Percentiles rank a stretch among this genome's conserved stretches.
Conservation (phyloP, 2,113 vertebrate species). For the Melanotaenia duboulayi region DNA sequence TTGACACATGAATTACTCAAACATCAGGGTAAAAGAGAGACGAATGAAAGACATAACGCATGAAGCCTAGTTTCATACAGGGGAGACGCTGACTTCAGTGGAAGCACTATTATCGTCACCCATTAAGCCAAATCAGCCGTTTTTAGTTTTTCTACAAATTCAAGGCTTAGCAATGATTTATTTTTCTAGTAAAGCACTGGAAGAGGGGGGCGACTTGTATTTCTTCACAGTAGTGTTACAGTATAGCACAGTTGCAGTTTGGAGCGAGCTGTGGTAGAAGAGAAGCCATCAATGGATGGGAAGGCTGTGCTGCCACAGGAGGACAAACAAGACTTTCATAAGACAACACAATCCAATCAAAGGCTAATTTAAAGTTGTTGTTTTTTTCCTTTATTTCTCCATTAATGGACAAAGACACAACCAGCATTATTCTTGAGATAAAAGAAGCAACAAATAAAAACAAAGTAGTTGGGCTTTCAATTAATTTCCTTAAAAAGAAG, state of each 20-base stretch:
- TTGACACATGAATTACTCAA: slow-evolving; percentile 46
- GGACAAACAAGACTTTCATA: slow-evolving; percentile 37
- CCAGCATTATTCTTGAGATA: slow-evolving; percentile 43
- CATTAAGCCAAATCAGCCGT: slow-evolving; percentile 22
- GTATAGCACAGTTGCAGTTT: slow-evolving; percentile 55
- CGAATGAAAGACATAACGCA: slow-evolving; percentile 15
- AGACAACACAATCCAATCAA: neutral
- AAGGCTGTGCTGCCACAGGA: slow-evolving; percentile 29
- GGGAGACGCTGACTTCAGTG: slow-evolving; percentile 42
- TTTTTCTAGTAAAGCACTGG: slow-evolving; percentile 33
- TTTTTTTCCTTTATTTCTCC: neutral
- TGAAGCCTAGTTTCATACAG: slow-evolving; percentile 14
- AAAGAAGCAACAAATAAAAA: slow-evolving; percentile 47
- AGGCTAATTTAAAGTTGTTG: slow-evolving; percentile 32
- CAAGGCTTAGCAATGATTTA: slow-evolving; percentile 57
- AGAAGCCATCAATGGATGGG: slow-evolving; percentile 26
- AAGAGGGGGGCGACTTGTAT: slow-evolving; percentile 16
- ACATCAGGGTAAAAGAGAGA: slow-evolving; percentile 40
- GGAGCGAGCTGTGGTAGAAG: slow-evolving; percentile 6
- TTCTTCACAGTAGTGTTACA: slow-evolving; percentile 73
- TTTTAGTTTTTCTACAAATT: slow-evolving; percentile 28
- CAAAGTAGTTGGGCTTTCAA: slow-evolving; percentile 44
- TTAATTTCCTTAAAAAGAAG: slow-evolving; percentile 49
- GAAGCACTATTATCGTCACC: slow-evolving; percentile 48
- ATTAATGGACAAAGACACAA: slow-evolving; percentile 44